Evolutionary conservation across 2,113 vertebrate species (phyloP), one percentile per base, ranked within the genome.

Genomic region (Euleptes europaea): DNA sequence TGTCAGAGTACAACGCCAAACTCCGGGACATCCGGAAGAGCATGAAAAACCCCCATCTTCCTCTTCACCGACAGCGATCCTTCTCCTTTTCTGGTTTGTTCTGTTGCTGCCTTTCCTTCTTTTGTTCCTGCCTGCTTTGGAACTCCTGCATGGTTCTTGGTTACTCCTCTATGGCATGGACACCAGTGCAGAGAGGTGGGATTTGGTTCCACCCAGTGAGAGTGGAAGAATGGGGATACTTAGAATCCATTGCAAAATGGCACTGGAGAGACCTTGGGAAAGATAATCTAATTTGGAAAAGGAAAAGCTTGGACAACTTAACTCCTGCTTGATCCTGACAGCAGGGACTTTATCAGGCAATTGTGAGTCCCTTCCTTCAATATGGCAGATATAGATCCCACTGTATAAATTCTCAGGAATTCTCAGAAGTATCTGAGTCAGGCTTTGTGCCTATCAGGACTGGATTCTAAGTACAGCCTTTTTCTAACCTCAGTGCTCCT

Each of bases 1-100:
- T 94, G 88, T 90, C 96, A 99, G 99, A 98, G 2, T 99, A 98
- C 97, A 98, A 97, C 35, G 97, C 98, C 94, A 97, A 96, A 87
- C 97, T 98, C 95, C 97, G 95, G 94, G 94, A 95, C 90, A 92
- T 97, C 91, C 93, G 92, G 93, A 96, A 95, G 85, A 96, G 94
- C 89, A 94, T 93, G 91, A 84, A 87, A 92, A 89, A 11, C 72
- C 79, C 40, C 93, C 94, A 93, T 87, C 93, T 92, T 92, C 94
- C 96, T 96, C 91, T 94, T 94, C 97, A 97, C 88, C 97, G 97
- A 89, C 97, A 94, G 73, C 96, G 95, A 63, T 97, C 97, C 94
- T 96, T 96, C 92, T 98, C 98, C 31, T 94, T 97, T 86, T 96
- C 97, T n/a, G 98, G 98, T 99, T 97, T 47, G 98, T 98, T 95